Percentiles rank a stretch among this genome's conserved stretches.
These are phyloP conservation scores for Paragorgia papillata DNA, from an alignment of 92 coral and sea anemone species.

Conservation along the genomic window DNA sequence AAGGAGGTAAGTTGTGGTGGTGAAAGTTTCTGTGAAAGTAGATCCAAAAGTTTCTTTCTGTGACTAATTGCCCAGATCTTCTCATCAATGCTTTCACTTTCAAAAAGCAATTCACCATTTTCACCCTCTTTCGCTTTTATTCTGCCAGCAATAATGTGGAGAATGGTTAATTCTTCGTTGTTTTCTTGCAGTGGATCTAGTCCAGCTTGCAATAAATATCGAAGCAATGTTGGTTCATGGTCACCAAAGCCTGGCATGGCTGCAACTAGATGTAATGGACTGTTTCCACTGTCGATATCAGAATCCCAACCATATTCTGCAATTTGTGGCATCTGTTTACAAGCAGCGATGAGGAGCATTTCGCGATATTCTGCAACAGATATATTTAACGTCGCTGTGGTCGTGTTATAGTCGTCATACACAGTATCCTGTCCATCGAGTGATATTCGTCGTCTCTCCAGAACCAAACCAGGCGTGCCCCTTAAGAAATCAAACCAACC, in stretches of 20 bases:
- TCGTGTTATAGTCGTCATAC: not conserved
- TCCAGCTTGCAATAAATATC: conserved; percentile 26
- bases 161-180: conserved; percentile 31
- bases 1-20: not conserved
- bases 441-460: not conserved
- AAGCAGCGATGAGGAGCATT: conserved; percentile 30
- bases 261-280: conserved; percentile 47
- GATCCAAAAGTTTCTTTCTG: not conserved
- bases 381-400: no score
- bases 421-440: not conserved
- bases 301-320: not conserved
- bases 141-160: conserved; percentile 53
- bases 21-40: not conserved
- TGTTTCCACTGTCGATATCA: conserved; percentile 29
- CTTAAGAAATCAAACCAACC: conserved; percentile 22
- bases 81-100: not conserved
- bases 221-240: not conserved
- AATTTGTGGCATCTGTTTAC: conserved; percentile 29
- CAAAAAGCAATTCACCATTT: not conserved
- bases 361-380: conserved; percentile 35
- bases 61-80: not conserved
- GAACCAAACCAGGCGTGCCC: not conserved
- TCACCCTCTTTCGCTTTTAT: not conserved
- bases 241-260: conserved; percentile 50
- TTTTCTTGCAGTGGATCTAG: conserved; percentile 40